Conservation (phyloP, 2,888 invertebrate species). For the Mycalesis mineus region DNA sequence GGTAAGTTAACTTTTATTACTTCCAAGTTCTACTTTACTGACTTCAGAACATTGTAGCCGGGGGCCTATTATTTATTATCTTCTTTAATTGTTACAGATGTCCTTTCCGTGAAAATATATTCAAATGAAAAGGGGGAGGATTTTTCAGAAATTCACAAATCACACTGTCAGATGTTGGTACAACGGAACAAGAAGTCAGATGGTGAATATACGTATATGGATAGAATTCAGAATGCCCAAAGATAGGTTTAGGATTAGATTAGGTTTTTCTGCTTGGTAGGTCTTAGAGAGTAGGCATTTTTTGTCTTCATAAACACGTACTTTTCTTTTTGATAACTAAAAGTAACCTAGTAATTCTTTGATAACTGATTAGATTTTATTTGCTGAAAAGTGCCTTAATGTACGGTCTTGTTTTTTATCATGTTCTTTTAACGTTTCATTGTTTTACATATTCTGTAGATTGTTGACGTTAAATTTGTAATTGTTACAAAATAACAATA, state of each 20-base stretch:
- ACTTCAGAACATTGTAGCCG: slow-evolving; percentile 15
- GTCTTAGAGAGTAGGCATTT: slow-evolving; percentile 32
- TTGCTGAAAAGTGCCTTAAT: slow-evolving; percentile 55
- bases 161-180: background rate
- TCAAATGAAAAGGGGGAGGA: slow-evolving; percentile 1
- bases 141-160: background rate
- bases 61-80: slow-evolving; percentile 22
- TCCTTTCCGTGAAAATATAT: slow-evolving; percentile 7
- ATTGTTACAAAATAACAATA: background rate
- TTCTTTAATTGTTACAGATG: slow-evolving; percentile 35
- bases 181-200: background rate
- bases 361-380: background rate
- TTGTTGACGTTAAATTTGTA: background rate
- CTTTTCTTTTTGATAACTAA: background rate
- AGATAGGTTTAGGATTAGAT: slow-evolving; percentile 45
- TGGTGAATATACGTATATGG: slow-evolving; percentile 11
- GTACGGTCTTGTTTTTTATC: slow-evolving; percentile 61
- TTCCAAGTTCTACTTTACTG: slow-evolving; percentile 23
- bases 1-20: slow-evolving; percentile 40
- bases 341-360: background rate
- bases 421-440: slow-evolving; percentile 45
- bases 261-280: slow-evolving; percentile 35
- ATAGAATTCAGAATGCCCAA: slow-evolving; percentile 39
- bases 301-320: slow-evolving; percentile 16
- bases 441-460: slow-evolving; percentile 25